phyloP scores from a whole-genome alignment of 2,113 vertebrate genomes.

The Oreochromis spilurus region DNA sequence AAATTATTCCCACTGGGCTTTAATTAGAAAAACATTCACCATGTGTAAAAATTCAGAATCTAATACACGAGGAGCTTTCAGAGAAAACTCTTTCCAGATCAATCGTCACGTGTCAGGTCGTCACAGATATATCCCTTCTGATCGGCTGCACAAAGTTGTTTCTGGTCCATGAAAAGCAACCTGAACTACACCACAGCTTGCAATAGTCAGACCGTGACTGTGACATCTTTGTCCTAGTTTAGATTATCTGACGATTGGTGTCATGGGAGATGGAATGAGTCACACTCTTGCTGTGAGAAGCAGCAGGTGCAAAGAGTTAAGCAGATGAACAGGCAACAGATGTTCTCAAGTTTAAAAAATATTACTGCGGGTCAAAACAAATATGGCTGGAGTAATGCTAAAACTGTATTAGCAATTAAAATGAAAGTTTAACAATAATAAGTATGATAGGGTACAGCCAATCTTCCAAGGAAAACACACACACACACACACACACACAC shows the following conservation, averaged over 20 bases:
- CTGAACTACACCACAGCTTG: not conserved
- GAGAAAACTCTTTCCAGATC: not conserved
- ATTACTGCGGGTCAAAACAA: not conserved
- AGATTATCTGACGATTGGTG: not conserved
- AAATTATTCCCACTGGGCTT: not conserved
- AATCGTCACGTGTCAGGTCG: not conserved
- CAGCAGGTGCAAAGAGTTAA: conserved; percentile 4
- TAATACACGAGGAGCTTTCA: not conserved
- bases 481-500: not conserved
- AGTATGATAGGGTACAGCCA: not conserved
- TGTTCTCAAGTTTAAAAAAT: conserved; percentile 4
- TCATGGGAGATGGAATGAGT: not conserved
- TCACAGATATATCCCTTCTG: not conserved
- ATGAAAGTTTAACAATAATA: not conserved
- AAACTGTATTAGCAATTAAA: not conserved
- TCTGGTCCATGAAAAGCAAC: not conserved
- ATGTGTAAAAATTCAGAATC: not conserved
- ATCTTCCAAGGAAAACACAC: not conserved
- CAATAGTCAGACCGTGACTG: not conserved
- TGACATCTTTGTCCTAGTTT: not conserved
- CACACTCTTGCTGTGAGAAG: not conserved
- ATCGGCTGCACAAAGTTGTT: not conserved
- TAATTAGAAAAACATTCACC: not conserved
- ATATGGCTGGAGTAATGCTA: not conserved
- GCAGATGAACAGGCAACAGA: not conserved